These are phyloP conservation scores for Alligator mississippiensis DNA, from an alignment of 2,113 vertebrate species.

Conservation along the genomic window DNA sequence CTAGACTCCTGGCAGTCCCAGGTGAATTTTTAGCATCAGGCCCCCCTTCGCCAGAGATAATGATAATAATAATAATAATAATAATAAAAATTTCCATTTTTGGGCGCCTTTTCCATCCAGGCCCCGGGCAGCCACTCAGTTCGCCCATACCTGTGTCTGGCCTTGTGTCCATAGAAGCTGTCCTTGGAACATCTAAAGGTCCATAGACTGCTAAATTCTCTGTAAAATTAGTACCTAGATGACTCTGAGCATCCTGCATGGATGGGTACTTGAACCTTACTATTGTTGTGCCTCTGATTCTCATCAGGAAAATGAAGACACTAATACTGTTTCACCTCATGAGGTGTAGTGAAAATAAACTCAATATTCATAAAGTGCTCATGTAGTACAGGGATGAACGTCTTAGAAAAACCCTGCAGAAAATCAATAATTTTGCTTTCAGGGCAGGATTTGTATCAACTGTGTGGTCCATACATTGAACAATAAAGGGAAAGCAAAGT, in stretches of 20 bases:
- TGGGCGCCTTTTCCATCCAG: too few relatives aligned
- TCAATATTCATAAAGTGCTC: background rate
- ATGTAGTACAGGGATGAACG: background rate
- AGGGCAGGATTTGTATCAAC: background rate
- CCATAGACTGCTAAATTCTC: background rate
- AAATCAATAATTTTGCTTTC: too few relatives aligned
- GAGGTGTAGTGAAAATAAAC: background rate
- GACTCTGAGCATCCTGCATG: background rate
- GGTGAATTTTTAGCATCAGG: too few relatives aligned
- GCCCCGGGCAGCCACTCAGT: too few relatives aligned
- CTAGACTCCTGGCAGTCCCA: too few relatives aligned
- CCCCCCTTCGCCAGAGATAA: too few relatives aligned
- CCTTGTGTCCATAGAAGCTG: too few relatives aligned
- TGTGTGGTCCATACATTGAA: background rate
- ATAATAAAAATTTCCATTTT: too few relatives aligned
- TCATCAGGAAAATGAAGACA: background rate
- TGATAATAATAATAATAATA: too few relatives aligned
- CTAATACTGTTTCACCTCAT: background rate
- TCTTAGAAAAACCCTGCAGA: too few relatives aligned
- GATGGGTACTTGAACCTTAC: background rate
- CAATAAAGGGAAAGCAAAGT: background rate
- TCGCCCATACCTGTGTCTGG: too few relatives aligned
- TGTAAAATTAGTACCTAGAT: background rate
- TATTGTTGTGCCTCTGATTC: background rate
- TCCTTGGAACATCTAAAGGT: too few relatives aligned